These are phyloP conservation scores for Digitonthophagus gazella DNA, from an alignment of 2,888 invertebrate species.

Conservation along the genomic window DNA sequence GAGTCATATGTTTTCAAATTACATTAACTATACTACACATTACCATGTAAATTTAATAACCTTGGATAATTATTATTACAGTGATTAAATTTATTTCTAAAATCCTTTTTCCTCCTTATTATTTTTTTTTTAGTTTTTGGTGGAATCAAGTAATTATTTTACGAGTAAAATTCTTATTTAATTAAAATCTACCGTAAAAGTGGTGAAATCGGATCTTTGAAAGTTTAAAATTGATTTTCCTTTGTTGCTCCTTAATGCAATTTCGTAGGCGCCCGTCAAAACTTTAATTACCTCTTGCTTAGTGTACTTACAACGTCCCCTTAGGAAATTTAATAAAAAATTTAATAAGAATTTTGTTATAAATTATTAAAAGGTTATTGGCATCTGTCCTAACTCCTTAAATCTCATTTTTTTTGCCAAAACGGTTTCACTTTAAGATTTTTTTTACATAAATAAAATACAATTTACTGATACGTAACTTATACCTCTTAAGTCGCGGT, in stretches of 20 bases:
- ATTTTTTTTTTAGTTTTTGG: no score
- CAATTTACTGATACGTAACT: no score
- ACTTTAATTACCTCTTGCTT: neutral
- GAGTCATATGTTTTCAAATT: neutral
- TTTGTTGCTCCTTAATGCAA: neutral
- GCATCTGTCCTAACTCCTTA: neutral
- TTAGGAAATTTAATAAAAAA: neutral
- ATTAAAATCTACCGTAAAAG: neutral
- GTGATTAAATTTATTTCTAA: no score
- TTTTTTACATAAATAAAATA: no score
- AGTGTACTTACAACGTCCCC: neutral
- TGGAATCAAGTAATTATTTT: neutral
- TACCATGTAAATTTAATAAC: no score
- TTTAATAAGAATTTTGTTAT: neutral
- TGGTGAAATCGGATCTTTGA: neutral
- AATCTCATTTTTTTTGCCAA: neutral
- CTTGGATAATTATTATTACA: no score
- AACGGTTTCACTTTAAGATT: no score
- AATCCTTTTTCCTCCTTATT: no score
- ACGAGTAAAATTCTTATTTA: neutral
- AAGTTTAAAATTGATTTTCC: neutral
- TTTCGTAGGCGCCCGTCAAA: neutral
- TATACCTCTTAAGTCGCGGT: no score
- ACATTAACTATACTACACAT: neutral
- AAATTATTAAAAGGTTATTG: neutral